A percentile compares a stretch with the other conserved stretches of the same genome.
Conservation (phyloP, 2,113 vertebrate species). For the Oreochromis spilurus region DNA sequence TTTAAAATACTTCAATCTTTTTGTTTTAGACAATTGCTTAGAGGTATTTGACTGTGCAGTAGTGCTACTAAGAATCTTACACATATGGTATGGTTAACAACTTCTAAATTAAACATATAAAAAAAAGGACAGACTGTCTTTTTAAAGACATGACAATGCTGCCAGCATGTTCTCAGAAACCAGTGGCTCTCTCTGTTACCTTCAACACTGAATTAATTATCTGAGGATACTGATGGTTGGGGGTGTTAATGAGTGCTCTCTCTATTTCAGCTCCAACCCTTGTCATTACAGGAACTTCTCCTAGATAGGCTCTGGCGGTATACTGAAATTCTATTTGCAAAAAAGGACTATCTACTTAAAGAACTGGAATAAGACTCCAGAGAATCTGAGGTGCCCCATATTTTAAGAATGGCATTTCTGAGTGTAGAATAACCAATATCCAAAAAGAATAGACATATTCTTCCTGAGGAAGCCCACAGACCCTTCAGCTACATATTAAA, state of each 20-base stretch:
- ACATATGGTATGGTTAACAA: background rate
- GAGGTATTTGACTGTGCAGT: background rate
- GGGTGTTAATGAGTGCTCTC: conserved; percentile 57
- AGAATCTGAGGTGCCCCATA: conserved; percentile 25
- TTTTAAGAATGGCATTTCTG: conserved; percentile 9
- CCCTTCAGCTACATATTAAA: background rate
- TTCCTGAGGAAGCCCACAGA: background rate
- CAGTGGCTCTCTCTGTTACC: conserved; percentile 12
- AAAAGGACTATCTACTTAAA: conserved; percentile 6
- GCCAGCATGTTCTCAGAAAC: conserved; percentile 17
- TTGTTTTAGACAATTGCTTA: background rate
- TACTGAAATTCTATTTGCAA: conserved; percentile 25
- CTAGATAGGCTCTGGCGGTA: background rate
- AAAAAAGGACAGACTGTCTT: background rate
- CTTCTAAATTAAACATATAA: background rate
- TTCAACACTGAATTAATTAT: conserved; percentile 62
- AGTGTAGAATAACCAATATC: background rate
- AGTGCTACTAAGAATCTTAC: background rate
- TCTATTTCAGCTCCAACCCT: conserved; percentile 18
- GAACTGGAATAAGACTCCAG: conserved; percentile 43
- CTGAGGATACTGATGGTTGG: background rate
- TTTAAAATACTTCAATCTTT: background rate
- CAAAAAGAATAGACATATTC: background rate
- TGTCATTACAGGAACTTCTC: conserved; percentile 18
- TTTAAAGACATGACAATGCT: background rate